A percentile compares a stretch with the other conserved stretches of the same genome.
phyloP scores from a whole-genome alignment of 2,113 vertebrate species.

The Phyllostomus discolor region DNA sequence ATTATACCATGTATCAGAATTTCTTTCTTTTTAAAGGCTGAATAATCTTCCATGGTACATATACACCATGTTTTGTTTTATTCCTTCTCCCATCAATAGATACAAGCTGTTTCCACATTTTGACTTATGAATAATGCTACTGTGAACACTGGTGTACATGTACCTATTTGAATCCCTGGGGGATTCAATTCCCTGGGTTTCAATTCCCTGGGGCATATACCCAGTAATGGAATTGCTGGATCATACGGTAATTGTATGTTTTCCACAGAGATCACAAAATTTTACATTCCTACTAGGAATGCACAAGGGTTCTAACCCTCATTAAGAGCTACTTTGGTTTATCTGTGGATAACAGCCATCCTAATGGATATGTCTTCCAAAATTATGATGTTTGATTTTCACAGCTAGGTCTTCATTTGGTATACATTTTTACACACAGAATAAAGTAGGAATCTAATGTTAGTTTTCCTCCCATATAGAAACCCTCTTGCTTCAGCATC shows the following conservation, averaged over 20 bases:
- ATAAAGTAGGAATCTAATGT: neutral
- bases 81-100: neutral
- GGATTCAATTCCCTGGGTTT: no score
- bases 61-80: neutral
- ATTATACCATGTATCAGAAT: neutral
- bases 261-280: neutral
- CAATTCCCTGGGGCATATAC: neutral
- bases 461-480: neutral
- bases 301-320: neutral
- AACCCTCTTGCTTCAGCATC: neutral
- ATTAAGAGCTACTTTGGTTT: neutral
- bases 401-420: neutral
- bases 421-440: neutral
- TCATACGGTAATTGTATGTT: neutral
- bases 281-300: neutral
- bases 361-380: neutral
- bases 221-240: neutral
- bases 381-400: conserved; percentile 31
- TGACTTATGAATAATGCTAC: neutral
- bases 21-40: neutral
- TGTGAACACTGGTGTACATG: neutral
- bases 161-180: neutral
- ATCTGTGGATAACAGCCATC: neutral
- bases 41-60: neutral
- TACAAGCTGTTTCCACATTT: neutral